Percentiles rank a stretch among this genome's conserved stretches.
Conservation (phyloP, 2,888 invertebrate species). For the Acronicta alni region DNA sequence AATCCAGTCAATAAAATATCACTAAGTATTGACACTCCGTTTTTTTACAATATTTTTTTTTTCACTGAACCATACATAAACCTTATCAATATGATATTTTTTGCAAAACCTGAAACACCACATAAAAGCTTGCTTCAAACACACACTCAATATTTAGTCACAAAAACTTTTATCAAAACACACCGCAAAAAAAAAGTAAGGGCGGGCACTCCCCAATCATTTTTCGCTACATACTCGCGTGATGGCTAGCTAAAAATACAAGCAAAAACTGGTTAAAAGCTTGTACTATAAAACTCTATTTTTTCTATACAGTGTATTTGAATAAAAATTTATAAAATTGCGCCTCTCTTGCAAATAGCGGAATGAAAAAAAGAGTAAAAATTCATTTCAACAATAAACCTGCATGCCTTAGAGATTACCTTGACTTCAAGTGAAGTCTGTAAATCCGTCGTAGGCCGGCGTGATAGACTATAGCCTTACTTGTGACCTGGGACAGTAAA, state of each 20-base stretch:
- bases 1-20: no score
- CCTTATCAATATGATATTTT: no score
- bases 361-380: background rate
- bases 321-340: slow-evolving; percentile 13
- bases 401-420: no score
- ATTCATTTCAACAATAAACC: no score
- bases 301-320: slow-evolving; percentile 13
- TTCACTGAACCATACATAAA: no score
- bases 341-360: slow-evolving; percentile 15
- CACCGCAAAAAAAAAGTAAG: slow-evolving; percentile 11
- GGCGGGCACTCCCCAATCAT: slow-evolving; percentile 29
- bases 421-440: no score
- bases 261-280: slow-evolving; percentile 39
- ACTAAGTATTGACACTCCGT: no score
- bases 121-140: slow-evolving; percentile 5
- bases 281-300: slow-evolving; percentile 15
- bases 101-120: background rate
- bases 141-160: slow-evolving; percentile 18
- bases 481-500: no score
- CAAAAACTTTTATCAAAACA: slow-evolving; percentile 15
- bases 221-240: slow-evolving; percentile 31
- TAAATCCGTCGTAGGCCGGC: no score
- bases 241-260: slow-evolving; percentile 38
- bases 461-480: no score
- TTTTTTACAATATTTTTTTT: no score